Conservation (phyloP, 2,888 invertebrate species). For the Chironomus tentans region DNA sequence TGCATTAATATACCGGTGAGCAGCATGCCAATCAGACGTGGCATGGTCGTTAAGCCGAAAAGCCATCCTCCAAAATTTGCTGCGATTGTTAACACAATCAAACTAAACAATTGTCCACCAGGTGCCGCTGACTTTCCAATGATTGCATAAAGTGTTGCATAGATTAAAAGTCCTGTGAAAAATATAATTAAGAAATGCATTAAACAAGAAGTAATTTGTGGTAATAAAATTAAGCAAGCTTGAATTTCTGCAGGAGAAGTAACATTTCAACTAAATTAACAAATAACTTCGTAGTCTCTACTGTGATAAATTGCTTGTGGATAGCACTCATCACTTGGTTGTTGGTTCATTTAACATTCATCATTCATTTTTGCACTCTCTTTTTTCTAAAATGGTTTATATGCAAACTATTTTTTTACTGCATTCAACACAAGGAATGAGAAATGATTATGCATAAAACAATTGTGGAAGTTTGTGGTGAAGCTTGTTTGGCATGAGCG, state of each 20-base stretch:
- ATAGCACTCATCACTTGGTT: neutral
- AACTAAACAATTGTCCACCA: slow-evolving; percentile 70
- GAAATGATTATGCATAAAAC: too few relatives aligned
- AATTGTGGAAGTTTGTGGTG: too few relatives aligned
- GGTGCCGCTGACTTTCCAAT: slow-evolving; percentile 71
- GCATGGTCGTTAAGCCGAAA: slow-evolving; percentile 67
- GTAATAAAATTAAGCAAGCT: neutral
- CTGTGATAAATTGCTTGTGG: neutral
- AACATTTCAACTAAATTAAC: neutral
- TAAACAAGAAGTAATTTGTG: neutral
- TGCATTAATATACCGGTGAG: slow-evolving; percentile 60
- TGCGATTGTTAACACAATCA: slow-evolving; percentile 63
- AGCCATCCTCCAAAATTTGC: slow-evolving; percentile 79
- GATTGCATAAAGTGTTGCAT: slow-evolving; percentile 68
- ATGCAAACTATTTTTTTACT: neutral
- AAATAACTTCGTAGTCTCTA: neutral
- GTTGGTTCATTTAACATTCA: neutral
- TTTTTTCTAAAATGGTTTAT: neutral
- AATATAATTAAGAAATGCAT: neutral
- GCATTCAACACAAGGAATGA: too few relatives aligned
- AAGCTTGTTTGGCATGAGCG: too few relatives aligned
- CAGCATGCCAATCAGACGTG: slow-evolving; percentile 80
- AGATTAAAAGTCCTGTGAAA: slow-evolving; percentile 53
- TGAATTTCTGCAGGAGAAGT: neutral
- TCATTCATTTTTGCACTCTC: neutral